phyloP scores from a whole-genome alignment of 2,888 invertebrate species.

The Steromphala cineraria region DNA sequence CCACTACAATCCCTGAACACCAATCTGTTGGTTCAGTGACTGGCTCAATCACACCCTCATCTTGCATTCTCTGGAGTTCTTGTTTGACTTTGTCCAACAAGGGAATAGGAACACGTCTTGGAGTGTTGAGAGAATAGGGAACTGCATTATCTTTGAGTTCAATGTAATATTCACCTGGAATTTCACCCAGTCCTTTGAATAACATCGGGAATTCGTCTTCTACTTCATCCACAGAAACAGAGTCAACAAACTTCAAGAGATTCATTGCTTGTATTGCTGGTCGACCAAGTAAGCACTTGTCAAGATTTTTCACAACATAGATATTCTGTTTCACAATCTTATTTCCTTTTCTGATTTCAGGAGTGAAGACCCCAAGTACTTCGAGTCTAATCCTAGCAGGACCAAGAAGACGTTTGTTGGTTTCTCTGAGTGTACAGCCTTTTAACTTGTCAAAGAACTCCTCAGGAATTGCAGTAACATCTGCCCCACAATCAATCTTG shows the following conservation, averaged over 20 bases:
- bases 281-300: neutral
- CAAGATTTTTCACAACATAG: too few relatives aligned
- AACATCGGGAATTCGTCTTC: neutral
- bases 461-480: too few relatives aligned
- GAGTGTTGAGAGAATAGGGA: neutral
- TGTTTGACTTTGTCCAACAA: neutral
- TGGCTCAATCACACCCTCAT: neutral
- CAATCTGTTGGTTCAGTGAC: conserved; percentile 33
- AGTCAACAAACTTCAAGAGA: neutral
- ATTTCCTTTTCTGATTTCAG: too few relatives aligned
- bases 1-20: conserved; percentile 37
- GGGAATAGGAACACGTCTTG: neutral
- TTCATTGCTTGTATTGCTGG: neutral
- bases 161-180: neutral
- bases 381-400: too few relatives aligned
- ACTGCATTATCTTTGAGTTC: too few relatives aligned
- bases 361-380: too few relatives aligned
- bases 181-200: neutral
- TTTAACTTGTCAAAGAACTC: too few relatives aligned
- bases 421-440: too few relatives aligned
- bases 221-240: neutral
- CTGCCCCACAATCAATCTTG: too few relatives aligned
- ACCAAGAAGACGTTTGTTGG: too few relatives aligned
- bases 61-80: neutral
- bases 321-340: too few relatives aligned